Base-by-base conservation (phyloP, 2,888 invertebrate species). In the Dendrolimus houi region DNA sequence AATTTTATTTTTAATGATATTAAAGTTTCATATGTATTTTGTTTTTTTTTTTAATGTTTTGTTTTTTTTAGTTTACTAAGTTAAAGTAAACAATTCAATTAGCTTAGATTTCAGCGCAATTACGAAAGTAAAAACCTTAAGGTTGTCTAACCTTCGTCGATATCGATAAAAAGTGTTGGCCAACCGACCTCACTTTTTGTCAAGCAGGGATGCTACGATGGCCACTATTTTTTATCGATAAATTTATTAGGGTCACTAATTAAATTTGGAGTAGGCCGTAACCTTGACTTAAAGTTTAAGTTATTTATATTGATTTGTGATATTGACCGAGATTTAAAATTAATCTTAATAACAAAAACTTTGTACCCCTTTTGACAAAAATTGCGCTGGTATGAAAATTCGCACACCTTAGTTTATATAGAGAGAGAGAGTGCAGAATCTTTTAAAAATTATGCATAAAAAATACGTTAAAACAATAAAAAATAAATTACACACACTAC, bases 161-260 rank as follows among this genome's bases (percentile, higher is more conserved):
- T 56, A 63, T 67, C 67, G 58, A 64, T 73, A 77, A 79, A 71
- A 75, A 69, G 65, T 64, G 61, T 74, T 72, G 68, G 71, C 69
- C 73, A 76, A 77, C 66, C 69, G 74, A 77, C 81, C 81, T 81
- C 74, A 61, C 64, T 81, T 81, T 81, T 79, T 79, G 66, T 60
- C 58, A 55, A 62, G 56, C 59, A 60, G 78, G 81, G 82, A 82
- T 81, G 79, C 64, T 59, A 56, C 66, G 77, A 81, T 74, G 79
- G 78, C 63, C 80, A 67, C 13, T 55, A 67, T 73, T 75, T 79
- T 83, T 67, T 72, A 68, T 65, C 59, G 41, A 54, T 56, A 62
- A 62, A 29, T 29, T 67, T 70, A 73, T 71, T 72, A 70, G 73
- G 75, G 78, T 76, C 75, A 72, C 60, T 66, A 62, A 64, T 64